These are phyloP conservation scores for Pollimyrus isidori DNA, from an alignment of 2,113 vertebrate genomes.

Conservation along the genomic window DNA sequence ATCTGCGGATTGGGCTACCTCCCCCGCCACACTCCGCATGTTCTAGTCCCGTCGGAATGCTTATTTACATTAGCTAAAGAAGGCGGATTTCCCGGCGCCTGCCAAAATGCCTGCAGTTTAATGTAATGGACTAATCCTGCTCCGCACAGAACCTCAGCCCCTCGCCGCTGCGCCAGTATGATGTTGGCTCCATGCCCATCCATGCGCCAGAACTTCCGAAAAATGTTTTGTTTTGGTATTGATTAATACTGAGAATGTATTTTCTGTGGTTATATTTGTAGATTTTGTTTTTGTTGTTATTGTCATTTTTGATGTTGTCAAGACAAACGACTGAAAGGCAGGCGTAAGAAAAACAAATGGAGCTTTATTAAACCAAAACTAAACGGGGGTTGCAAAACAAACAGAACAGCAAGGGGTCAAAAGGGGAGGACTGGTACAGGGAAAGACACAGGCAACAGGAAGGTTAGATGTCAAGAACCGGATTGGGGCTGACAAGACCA, in stretches of 20 bases:
- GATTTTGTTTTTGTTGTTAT: neutral
- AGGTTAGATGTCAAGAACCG: neutral
- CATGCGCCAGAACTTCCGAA: neutral
- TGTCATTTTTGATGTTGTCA: neutral
- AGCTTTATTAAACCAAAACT: neutral
- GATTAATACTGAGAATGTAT: neutral
- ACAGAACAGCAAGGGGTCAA: neutral
- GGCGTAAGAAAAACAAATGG: neutral
- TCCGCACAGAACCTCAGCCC: constrained; percentile 21
- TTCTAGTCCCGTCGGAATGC: constrained; percentile 19
- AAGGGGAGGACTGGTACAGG: neutral
- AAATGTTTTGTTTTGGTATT: neutral
- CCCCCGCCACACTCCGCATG: neutral
- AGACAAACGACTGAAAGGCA: neutral
- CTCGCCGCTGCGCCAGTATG: constrained; percentile 27
- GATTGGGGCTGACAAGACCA: neutral
- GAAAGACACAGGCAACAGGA: neutral
- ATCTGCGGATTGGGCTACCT: constrained; percentile 15
- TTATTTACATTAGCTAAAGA: constrained; percentile 41
- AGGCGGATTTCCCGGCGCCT: constrained; percentile 29
- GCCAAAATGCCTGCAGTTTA: constrained; percentile 28
- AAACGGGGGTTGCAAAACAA: neutral
- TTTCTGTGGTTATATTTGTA: neutral
- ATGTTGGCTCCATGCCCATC: neutral
- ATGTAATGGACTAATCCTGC: constrained; percentile 37